These are phyloP conservation scores for Avahi laniger DNA, from an alignment of 2,797 vertebrate genomes.

Conservation along the genomic window DNA sequence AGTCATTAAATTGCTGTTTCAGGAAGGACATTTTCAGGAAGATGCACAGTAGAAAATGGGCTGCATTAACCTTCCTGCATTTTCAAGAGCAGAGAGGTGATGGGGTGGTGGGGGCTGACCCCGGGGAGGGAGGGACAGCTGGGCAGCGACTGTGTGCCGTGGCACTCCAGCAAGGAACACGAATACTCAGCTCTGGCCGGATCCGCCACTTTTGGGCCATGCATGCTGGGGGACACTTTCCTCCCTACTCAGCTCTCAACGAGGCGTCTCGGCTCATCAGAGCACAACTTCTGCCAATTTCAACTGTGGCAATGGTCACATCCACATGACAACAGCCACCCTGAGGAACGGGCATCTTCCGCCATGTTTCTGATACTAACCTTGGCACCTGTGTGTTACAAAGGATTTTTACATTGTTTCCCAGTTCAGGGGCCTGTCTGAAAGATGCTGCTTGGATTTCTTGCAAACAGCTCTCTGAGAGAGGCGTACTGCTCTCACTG, in stretches of 20 bases:
- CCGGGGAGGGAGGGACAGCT: neutral
- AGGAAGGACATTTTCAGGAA: neutral
- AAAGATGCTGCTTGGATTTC: neutral
- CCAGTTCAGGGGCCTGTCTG: neutral
- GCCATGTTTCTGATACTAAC: neutral
- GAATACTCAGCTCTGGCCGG: neutral
- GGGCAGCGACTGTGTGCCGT: too few relatives aligned
- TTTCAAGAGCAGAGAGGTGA: neutral
- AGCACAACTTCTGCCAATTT: neutral
- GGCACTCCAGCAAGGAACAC: neutral
- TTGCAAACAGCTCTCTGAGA: neutral
- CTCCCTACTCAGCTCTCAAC: neutral
- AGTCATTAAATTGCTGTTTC: neutral
- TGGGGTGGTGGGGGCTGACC: neutral
- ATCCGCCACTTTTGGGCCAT: neutral
- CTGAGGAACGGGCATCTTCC: neutral
- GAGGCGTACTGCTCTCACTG: fast-evolving
- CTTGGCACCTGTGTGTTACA: neutral
- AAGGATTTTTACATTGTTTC: neutral
- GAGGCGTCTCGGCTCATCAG: neutral
- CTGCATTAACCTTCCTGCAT: neutral
- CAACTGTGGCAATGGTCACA: neutral
- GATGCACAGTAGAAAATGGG: neutral
- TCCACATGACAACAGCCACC: neutral
- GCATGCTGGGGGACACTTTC: neutral